phyloP scores from a whole-genome alignment of 2,113 vertebrate species.

The Calonectris borealis region DNA sequence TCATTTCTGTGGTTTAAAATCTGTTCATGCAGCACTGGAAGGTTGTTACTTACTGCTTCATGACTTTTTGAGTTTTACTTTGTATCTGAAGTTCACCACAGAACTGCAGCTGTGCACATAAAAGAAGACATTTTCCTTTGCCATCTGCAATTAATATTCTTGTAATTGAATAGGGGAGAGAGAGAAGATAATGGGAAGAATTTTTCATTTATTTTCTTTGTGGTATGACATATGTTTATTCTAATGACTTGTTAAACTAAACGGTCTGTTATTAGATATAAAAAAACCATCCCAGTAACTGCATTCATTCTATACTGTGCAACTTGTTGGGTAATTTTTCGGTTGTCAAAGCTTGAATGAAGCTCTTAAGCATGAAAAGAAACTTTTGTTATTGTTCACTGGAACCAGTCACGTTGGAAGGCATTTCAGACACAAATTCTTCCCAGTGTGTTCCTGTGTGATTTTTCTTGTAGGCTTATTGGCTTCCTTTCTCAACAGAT shows the following conservation, averaged over 20 bases:
- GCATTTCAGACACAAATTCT: not conserved
- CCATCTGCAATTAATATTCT: conserved; percentile 27
- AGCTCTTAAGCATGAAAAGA: not conserved
- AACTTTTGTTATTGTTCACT: not conserved
- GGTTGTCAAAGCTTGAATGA: not conserved
- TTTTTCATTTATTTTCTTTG: conserved; percentile 7
- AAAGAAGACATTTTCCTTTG: conserved; percentile 6
- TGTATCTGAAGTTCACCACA: not conserved
- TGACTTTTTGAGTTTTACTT: not conserved
- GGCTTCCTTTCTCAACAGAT: not conserved
- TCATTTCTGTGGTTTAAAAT: not conserved
- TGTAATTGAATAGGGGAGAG: not conserved
- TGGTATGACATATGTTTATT: conserved; percentile 23
- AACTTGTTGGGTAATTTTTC: not conserved
- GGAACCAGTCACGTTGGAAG: not conserved
- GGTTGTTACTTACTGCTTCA: not conserved
- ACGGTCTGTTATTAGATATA: not conserved
- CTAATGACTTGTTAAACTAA: not conserved
- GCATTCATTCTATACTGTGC: not conserved
- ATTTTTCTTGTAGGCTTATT: not conserved
- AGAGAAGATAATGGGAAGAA: not conserved
- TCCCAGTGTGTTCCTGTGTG: not conserved
- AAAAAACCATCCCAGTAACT: not conserved
- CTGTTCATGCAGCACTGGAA: not conserved
- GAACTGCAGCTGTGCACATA: not conserved